These are phyloP conservation scores for Drosophila maculinotata DNA, from an alignment of 2,888 invertebrate species.

Conservation along the genomic window DNA sequence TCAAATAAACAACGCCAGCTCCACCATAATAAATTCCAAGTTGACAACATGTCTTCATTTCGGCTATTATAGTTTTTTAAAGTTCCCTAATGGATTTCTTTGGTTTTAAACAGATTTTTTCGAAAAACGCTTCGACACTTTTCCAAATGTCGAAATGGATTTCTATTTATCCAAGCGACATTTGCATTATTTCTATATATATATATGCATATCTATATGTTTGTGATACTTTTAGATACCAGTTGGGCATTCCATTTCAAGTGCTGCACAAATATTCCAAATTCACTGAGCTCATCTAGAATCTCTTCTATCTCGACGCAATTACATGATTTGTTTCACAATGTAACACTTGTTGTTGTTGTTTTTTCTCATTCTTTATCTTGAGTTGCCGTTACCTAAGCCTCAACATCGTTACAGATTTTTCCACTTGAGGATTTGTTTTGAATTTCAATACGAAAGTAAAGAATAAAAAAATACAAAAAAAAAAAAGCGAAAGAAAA, in stretches of 20 bases:
- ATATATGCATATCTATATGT: slow-evolving; percentile 2
- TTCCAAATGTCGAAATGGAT: slow-evolving; percentile 13
- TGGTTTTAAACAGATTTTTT: background rate
- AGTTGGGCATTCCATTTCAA: slow-evolving; percentile 4
- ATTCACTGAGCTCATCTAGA: slow-evolving; percentile 9
- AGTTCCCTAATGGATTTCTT: slow-evolving; percentile 8
- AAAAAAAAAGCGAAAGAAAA: background rate
- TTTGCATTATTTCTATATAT: background rate
- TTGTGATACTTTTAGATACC: background rate
- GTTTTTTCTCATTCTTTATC: background rate
- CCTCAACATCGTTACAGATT: slow-evolving; percentile 48
- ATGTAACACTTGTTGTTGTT: slow-evolving; percentile 23
- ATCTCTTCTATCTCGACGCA: slow-evolving; percentile 15
- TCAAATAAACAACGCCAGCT: too few relatives aligned
- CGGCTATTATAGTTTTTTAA: background rate
- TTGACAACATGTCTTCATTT: too few relatives aligned
- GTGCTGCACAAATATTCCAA: slow-evolving; percentile 23
- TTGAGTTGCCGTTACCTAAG: slow-evolving; percentile 26
- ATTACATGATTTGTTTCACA: slow-evolving; percentile 38
- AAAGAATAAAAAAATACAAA: too few relatives aligned
- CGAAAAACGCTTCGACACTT: slow-evolving; percentile 1
- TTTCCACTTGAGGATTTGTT: slow-evolving; percentile 57
- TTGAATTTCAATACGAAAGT: slow-evolving; percentile 61
- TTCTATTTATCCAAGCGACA: slow-evolving; percentile 13
- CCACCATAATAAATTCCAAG: too few relatives aligned